Evolutionary conservation across 1,140 invertebrate genomes (phyloP), one percentile per base, ranked within the genome.

Genomic region (Cydia splendana): DNA sequence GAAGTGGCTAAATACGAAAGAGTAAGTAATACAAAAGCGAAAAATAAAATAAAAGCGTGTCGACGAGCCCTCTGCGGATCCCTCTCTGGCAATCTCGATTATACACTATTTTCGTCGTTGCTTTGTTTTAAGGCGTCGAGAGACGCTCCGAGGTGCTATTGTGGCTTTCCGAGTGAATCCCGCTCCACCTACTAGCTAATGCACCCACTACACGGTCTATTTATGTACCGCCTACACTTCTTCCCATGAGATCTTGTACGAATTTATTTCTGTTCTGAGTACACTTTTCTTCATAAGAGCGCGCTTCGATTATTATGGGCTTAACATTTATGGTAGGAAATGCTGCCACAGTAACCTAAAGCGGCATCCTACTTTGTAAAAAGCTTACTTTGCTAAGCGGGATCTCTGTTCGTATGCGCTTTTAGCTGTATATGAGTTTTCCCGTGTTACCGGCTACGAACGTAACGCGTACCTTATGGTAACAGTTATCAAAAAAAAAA

Each of bases 51-150:
- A 62, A 20, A 62, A 24, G 57, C 57, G 18, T 24, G 57, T 62
- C 57, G 57, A 62, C 57, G 20, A 62, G 24, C 20, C 57, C 57
- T 62, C 57, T 24, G 57, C 20, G 57, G 57, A 62, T 57, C 57
- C 30, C 67, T 34, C 34, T 38, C 34, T 38, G 67, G 38, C 34
- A 71, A 71, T 71, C 67, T 38, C 67, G 67, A 71, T 71, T 71
- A 71, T 20, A 71, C 67, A 71, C 67, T 71, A 71, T 71, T 71
- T 71, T 71, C 67, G 67, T 71, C 67, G 30, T 38, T 38, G 67
- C 67, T 71, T 71, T 71, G 67, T 71, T 71, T 71, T 71, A 71
- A 71, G 67, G 38, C 67, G 67, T 18, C 67, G 28, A 71, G 67
- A 42, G 65, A 69, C 4, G 30, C 67, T 71, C 67, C 6, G 30